Base-by-base conservation (phyloP, 1,140 invertebrate genomes). In the Trichogramma pretiosum region DNA sequence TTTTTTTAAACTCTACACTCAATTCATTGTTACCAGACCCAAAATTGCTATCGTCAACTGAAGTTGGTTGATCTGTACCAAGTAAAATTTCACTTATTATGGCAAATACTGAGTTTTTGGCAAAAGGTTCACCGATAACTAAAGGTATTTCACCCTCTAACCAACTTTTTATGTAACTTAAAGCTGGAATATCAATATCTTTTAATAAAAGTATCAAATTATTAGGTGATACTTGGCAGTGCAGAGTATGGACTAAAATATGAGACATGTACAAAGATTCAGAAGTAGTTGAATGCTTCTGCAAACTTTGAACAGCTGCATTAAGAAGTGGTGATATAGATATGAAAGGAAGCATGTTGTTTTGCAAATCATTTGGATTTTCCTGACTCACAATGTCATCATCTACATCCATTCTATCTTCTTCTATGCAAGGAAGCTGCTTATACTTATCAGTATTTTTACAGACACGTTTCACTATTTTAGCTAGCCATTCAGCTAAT, bases 401-500 rank as follows among this genome's bases (percentile, higher is more conserved):
- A n/a, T 53, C 48, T 5, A 33, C 5, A 34, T 48, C 39, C 26
- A 36, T 10, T 41, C 53, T 24, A 39, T 54, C 46, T 18, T 61
- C 46, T 19, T 50, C n/a, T n/a, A n/a, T n/a, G n/a, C n/a, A n/a
- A n/a, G n/a, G n/a, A n/a, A n/a, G n/a, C n/a, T n/a, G n/a, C 16
- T 52, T 35, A 48, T 68, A 71, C 48, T 59, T 64, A 10, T 66
- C 60, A 14, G 46, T 48, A 43, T 64, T 22, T 46, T 59, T 55
- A 3, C 36, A 43, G 19, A 59, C 36, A 33, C 42, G 52, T 55
- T 64, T 61, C 11, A 68, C 16, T 11, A 58, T 46, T 39, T 61
- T 62, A 22, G 59, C 46, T 43, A 73, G 62, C 64, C 63, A 68
- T 13, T 48, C 28, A n/a, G 55, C 52, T 22, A 65, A 13, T 49